A percentile compares a stretch with the other conserved stretches of the same genome.
phyloP scores from a whole-genome alignment of 1,140 invertebrate genomes.

The Panagrolaimus sp. region DNA sequence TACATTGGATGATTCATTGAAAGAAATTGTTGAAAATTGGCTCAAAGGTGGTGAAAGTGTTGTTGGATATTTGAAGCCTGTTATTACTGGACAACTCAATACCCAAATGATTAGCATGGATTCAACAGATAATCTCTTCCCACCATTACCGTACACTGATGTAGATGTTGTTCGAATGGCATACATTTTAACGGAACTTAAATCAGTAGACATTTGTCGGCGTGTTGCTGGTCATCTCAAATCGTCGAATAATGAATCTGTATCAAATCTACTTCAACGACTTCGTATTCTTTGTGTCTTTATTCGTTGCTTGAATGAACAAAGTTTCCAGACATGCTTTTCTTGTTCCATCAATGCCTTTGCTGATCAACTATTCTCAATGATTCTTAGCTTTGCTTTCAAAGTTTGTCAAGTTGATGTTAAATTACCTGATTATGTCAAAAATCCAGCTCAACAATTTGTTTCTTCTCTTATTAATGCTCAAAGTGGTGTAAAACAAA shows the following conservation, averaged over 20 bases:
- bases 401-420: not conserved
- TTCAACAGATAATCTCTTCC: not conserved
- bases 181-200: slow-evolving; percentile 4
- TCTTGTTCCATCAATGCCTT: not conserved
- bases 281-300: not conserved
- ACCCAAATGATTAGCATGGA: not conserved
- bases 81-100: not conserved
- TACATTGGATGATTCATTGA: not conserved
- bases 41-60: not conserved
- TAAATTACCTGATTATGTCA: not conserved
- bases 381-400: not conserved
- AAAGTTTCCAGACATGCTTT: not conserved
- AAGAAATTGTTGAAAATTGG: not conserved
- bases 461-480: not conserved
- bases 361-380: not conserved
- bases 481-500: not conserved
- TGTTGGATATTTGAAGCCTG: not conserved
- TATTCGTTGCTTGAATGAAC: not conserved
- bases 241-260: not conserved
- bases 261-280: not conserved
- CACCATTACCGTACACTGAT: slow-evolving; percentile 1
- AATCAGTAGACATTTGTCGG: not conserved
- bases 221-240: not conserved
- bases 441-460: not conserved
- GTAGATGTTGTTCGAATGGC: slow-evolving; percentile 6